These are phyloP conservation scores for Phalacrocorax pelagicus DNA, from an alignment of 2,113 vertebrate genomes.

Conservation along the genomic window DNA sequence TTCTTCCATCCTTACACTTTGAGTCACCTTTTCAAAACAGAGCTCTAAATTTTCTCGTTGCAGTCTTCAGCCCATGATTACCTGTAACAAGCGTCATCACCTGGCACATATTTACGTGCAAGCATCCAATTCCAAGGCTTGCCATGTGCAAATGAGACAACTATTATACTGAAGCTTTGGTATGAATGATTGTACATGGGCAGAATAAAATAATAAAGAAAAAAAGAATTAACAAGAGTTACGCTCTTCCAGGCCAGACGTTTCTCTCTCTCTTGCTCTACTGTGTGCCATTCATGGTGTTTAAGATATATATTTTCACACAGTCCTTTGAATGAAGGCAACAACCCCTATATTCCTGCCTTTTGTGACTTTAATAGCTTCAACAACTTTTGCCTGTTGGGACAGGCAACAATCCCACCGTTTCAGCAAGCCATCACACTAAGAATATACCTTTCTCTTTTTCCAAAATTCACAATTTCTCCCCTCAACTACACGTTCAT, in stretches of 20 bases:
- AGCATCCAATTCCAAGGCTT: neutral
- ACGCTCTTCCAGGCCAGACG: neutral
- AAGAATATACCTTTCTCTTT: neutral
- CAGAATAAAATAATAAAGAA: neutral
- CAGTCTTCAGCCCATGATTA: neutral
- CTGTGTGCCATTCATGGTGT: neutral
- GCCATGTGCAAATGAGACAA: neutral
- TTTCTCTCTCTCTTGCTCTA: neutral
- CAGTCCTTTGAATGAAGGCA: neutral
- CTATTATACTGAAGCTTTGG: neutral
- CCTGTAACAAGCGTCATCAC: neutral
- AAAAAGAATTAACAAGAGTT: neutral
- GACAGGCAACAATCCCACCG: neutral
- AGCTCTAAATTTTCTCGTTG: neutral
- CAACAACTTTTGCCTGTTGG: neutral
- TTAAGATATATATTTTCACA: neutral
- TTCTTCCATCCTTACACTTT: neutral
- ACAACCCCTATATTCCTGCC: neutral
- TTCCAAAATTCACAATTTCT: neutral
- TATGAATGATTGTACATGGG: neutral
- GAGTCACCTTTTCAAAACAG: neutral
- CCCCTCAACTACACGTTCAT: neutral
- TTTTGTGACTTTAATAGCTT: neutral
- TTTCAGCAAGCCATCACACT: neutral
- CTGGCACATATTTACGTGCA: neutral